These are phyloP conservation scores for Nyctalus aviator DNA, from an alignment of 2,797 vertebrate species.

Conservation along the genomic window DNA sequence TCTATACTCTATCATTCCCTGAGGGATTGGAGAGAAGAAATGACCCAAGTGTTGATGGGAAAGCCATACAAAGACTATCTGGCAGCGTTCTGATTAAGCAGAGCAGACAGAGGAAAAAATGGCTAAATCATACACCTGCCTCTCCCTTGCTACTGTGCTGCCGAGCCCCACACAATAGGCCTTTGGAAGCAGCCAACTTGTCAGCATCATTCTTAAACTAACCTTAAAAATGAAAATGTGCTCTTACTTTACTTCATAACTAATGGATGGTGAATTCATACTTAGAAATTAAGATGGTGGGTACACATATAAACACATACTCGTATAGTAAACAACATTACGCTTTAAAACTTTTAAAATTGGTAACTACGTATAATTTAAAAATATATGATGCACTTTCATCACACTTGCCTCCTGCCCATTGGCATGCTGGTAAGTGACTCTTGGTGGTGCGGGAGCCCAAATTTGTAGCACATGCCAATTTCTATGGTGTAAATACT, in stretches of 20 bases:
- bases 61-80: conserved; percentile 27
- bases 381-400: background rate
- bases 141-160: background rate
- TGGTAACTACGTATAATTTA: background rate
- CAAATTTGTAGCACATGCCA: background rate
- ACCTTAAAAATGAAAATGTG: conserved; percentile 76
- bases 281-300: conserved; percentile 31
- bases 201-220: conserved; percentile 79
- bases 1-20: conserved; percentile 11
- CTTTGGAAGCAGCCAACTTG: conserved; percentile 36
- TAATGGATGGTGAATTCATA: conserved; percentile 50
- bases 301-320: background rate
- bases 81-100: conserved; percentile 54
- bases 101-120: conserved; percentile 55
- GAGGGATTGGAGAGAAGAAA: conserved; percentile 51
- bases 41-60: conserved; percentile 47
- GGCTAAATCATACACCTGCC: conserved; percentile 46
- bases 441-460: background rate
- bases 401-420: background rate
- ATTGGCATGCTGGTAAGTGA: background rate
- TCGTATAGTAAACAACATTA: background rate
- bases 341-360: conserved; percentile 14
- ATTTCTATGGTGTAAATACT: conserved; percentile 58
- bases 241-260: conserved; percentile 61
- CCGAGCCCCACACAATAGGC: background rate